Base-by-base conservation (phyloP, 2,113 vertebrate genomes). In the Dipodomys merriami region DNA sequence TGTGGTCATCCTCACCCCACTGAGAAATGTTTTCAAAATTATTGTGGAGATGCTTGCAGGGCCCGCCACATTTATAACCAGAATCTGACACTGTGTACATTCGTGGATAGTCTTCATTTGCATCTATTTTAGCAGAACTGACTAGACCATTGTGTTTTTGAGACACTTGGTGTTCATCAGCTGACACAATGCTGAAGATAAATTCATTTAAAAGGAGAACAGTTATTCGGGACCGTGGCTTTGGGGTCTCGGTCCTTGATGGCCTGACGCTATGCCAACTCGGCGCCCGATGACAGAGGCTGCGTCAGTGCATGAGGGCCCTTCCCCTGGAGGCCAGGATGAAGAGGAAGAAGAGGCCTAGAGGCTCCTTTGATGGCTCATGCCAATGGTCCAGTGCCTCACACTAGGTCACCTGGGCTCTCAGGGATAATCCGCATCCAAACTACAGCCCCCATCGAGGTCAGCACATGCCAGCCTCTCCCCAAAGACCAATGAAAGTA, bases 21-120 rank as follows among this genome's bases (percentile, higher is more conserved):
- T n/a, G 93, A 88, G 71, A 62, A 49, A 49, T 49, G 49, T n/a
- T 68, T 78, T 86, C 62, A 71, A 69, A 89, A 53, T 62, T 30
- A 39, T 16, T 49, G 11, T 49, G 19, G n/a, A 62, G 88, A 86
- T 94, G 86, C 85, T 90, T 89, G 79, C 83, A 27, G 49, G 44
- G 81, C 85, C 69, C 69, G 64, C 13, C 33, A 77, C 72, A 74
- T 86, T 83, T 49, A 49, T 65, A 91, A 23, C 0, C 1, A 49
- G 35, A 91, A 76, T 62, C 53, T 89, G 68, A 86, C 71, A 90
- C 57, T 77, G 49, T 39, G 39, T 39, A 39, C 5, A 39, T 39
- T 39, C 39, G 39, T 39, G 39, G 39, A 39, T 39, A 39, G 39
- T 39, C 39, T 39, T 39, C 39, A 1, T 39, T 39, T 39, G 39